A percentile compares a stretch with the other conserved stretches of the same genome.
Evolutionary conservation across 92 coral and sea anemone genomes (phyloP).

Genomic region (Bergia puertoricense): DNA sequence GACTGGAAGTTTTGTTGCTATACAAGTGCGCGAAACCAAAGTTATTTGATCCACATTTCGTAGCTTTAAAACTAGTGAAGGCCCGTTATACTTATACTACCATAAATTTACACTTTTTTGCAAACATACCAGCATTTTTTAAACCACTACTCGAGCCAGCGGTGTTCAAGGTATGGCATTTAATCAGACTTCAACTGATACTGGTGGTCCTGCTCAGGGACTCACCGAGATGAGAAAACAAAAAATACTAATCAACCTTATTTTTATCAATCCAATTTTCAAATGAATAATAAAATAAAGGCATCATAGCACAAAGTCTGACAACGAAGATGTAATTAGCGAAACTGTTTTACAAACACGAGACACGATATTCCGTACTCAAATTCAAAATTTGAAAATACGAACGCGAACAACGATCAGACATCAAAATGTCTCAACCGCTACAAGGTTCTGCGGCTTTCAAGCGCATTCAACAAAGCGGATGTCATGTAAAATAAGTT

Average conservation of each 20-base stretch:
- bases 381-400: neutral
- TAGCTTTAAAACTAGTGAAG: neutral
- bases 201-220: neutral
- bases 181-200: neutral
- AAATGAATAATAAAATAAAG: neutral
- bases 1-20: slow-evolving; percentile 1
- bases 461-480: slow-evolving; percentile 3
- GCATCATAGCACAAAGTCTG: neutral
- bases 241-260: neutral
- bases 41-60: neutral
- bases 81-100: neutral
- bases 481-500: neutral
- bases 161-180: neutral
- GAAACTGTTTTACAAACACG: neutral
- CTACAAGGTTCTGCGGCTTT: neutral
- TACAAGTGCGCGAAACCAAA: slow-evolving; percentile 8
- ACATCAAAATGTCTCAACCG: neutral
- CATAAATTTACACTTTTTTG: neutral
- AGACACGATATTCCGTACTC: neutral
- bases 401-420: slow-evolving; percentile 3
- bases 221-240: neutral
- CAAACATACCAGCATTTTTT: neutral
- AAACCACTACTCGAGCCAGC: neutral
- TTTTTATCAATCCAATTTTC: slow-evolving; percentile 12
- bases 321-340: slow-evolving; percentile 6